These are phyloP conservation scores for Gnathonemus longibarbis DNA, from an alignment of 2,113 vertebrate species.

Conservation along the genomic window DNA sequence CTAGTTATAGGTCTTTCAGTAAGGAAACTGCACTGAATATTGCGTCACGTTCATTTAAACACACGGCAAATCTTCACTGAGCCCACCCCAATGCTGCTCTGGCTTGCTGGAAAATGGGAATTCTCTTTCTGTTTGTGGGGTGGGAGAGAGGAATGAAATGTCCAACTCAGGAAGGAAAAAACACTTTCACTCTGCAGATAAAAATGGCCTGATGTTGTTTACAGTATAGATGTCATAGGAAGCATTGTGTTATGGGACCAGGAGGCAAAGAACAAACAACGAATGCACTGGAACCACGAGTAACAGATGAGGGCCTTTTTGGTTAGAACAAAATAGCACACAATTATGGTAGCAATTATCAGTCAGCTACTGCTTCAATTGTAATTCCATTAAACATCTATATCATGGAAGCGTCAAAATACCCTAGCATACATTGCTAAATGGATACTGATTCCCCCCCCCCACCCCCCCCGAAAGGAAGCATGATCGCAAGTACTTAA, in stretches of 20 bases:
- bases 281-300: slow-evolving; percentile 2
- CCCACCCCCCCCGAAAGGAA: neutral
- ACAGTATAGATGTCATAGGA: neutral
- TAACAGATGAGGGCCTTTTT: neutral
- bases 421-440: neutral
- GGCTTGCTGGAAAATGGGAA: neutral
- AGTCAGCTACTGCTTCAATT: neutral
- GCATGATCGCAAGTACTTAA: neutral
- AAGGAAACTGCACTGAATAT: neutral
- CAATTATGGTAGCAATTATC: neutral
- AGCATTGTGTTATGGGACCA: neutral
- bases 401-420: neutral
- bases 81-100: neutral
- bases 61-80: neutral
- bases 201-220: neutral
- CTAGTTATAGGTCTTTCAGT: neutral
- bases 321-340: neutral
- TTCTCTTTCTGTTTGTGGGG: slow-evolving; percentile 3
- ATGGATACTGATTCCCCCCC: neutral
- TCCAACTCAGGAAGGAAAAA: neutral
- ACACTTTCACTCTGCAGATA: neutral
- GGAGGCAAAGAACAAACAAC: neutral
- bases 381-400: neutral
- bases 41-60: neutral
- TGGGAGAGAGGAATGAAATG: neutral